These are phyloP conservation scores for Ataeniobius toweri DNA, from an alignment of 2,797 vertebrate genomes.

Conservation along the genomic window DNA sequence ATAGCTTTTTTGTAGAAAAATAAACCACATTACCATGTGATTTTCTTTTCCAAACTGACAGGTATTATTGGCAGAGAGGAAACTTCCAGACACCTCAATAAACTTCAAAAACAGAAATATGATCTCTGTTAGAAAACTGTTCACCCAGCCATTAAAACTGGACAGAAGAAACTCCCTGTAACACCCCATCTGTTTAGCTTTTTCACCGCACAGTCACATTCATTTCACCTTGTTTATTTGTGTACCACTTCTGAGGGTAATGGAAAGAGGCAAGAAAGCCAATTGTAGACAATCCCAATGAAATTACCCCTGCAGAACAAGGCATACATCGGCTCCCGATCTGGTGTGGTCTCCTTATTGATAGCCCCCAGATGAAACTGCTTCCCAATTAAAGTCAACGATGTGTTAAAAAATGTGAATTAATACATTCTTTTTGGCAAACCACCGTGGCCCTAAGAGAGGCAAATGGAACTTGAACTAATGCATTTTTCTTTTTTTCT, in stretches of 20 bases:
- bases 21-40: neutral
- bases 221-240: slow-evolving; percentile 64
- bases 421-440: slow-evolving; percentile 44
- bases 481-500: slow-evolving; percentile 31
- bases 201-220: slow-evolving; percentile 46
- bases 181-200: slow-evolving; percentile 32
- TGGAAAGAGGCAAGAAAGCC: slow-evolving; percentile 68
- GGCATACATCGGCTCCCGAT: slow-evolving; percentile 27
- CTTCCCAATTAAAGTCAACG: slow-evolving; percentile 71
- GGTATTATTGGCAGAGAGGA: neutral
- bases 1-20: neutral
- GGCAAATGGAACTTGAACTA: slow-evolving; percentile 54
- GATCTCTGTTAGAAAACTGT: slow-evolving; percentile 28
- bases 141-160: slow-evolving; percentile 26
- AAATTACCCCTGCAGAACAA: slow-evolving; percentile 62
- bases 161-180: slow-evolving; percentile 37
- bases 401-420: slow-evolving; percentile 56
- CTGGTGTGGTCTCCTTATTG: slow-evolving; percentile 34
- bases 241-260: slow-evolving; percentile 55
- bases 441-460: slow-evolving; percentile 27
- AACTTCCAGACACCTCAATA: neutral
- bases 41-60: neutral
- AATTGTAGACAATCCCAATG: slow-evolving; percentile 62
- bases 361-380: slow-evolving; percentile 59
- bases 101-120: slow-evolving; percentile 12